These are phyloP conservation scores for Luehdorfia chinensis DNA, from an alignment of 1,140 invertebrate species.

Conservation along the genomic window DNA sequence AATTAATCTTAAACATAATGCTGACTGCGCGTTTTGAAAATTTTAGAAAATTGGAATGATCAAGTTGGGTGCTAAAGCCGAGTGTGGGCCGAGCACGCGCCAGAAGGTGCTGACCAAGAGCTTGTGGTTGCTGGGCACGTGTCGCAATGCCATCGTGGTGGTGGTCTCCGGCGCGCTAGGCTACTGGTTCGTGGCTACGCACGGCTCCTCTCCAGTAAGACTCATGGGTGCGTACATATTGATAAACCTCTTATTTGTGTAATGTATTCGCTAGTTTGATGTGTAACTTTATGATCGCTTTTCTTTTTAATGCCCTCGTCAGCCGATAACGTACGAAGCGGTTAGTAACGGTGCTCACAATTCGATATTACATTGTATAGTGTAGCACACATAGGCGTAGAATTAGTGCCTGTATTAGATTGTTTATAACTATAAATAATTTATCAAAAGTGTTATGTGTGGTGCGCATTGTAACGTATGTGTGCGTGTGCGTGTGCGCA, in stretches of 20 bases:
- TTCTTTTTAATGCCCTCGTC: constrained; percentile 38
- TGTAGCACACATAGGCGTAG: neutral
- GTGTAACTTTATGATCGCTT: constrained; percentile 19
- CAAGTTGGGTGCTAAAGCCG: constrained; percentile 76
- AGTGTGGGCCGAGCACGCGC: constrained; percentile 67
- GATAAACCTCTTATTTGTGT: neutral
- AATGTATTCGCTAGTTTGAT: neutral
- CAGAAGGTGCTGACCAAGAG: constrained; percentile 74
- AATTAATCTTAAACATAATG: too few relatives aligned
- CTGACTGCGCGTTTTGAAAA: neutral
- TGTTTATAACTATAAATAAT: too few relatives aligned
- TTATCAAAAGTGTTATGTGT: constrained; percentile 11
- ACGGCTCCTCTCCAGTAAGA: constrained; percentile 76
- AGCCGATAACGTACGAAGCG: constrained; percentile 49
- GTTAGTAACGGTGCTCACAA: constrained; percentile 39
- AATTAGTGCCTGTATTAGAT: too few relatives aligned
- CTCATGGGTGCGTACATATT: constrained; percentile 79
- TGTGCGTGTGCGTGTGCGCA: constrained; percentile 30
- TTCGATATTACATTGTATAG: too few relatives aligned
- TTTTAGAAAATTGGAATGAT: constrained; percentile 79
- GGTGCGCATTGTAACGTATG: too few relatives aligned
- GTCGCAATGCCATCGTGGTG: constrained; percentile 87
- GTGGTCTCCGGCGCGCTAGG: constrained; percentile 81
- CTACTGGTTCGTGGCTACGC: constrained; percentile 66
- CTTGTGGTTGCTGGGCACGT: constrained; percentile 82